Base-by-base conservation (phyloP, 2,113 vertebrate species). In the Tragelaphus imberbis region DNA sequence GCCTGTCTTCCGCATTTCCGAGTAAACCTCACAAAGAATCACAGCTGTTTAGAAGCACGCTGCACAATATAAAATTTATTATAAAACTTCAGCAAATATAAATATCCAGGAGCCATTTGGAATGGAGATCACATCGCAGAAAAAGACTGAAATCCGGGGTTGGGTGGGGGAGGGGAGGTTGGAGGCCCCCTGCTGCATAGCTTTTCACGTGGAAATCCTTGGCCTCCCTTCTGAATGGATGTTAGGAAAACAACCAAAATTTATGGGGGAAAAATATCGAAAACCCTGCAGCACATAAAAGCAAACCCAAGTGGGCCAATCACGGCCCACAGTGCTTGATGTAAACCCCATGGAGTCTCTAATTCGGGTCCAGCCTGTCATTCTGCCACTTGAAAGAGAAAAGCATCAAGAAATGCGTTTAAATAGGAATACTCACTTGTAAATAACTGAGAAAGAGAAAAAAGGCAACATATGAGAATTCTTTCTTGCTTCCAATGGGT, bases 81-180 rank as follows among this genome's bases (percentile, higher is more conserved):
- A 97, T 97, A 98, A 97, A 98, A 98, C 94, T 97, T 96, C 98
- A 94, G 98, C 96, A 97, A 98, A 97, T 96, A 98, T 98, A 99
- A 98, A 99, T 98, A 98, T 95, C 98, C 80, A 84, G 80, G 79
- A 28, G 61, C 85, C 56, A 49, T 71, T 84, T 68, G 19, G 49
- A 94, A 71, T 17, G 68, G 90, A 81, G 86, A 36, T 55, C 81
- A 84, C 92, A 55, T 65, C 30, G 3, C 10, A 33, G 87, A 75
- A 49, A 82, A 59, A 84, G 59, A 23, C 1, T 19, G 23, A 90
- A 11, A 27, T 36, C 81, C 1, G 1, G 21, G 21, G 21, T 15
- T 59, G 71, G 14, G 30, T 15, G 84, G 40, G 65, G 49, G 11
- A 13, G 36, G 59, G 44, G 84, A 55, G 27, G 27, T 16, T 9